Conservation (phyloP, 2,797 vertebrate genomes). For the Etheostoma nigrum region DNA sequence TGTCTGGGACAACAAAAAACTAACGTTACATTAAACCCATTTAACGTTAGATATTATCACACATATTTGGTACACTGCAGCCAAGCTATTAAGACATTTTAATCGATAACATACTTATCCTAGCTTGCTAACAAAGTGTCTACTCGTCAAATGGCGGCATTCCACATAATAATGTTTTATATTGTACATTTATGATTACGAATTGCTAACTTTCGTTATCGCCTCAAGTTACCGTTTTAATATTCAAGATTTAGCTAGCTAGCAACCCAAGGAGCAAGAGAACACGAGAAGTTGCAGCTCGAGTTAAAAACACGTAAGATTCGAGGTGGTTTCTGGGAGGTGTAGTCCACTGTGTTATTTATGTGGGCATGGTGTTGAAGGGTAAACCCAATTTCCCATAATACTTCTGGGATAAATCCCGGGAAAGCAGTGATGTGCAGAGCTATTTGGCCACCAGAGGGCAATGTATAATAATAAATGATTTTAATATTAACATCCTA, state of each 20-base stretch:
- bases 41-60: not conserved
- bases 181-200: not conserved
- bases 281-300: not conserved
- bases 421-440: not conserved
- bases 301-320: not conserved
- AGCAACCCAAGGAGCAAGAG: constrained; percentile 4
- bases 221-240: not conserved
- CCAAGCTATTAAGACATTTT: constrained; percentile 1
- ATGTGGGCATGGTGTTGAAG: accelerated
- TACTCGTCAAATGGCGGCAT: not conserved
- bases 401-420: constrained; percentile 18
- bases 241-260: not conserved
- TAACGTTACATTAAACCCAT: constrained; percentile 3
- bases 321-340: constrained; percentile 66
- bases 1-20: not conserved
- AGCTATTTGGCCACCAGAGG: constrained; percentile 56
- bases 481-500: not conserved
- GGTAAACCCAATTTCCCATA: constrained; percentile 69
- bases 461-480: not conserved
- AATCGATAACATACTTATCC: not conserved
- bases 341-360: constrained; percentile 42
- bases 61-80: constrained; percentile 19
- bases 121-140: constrained; percentile 10
- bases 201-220: not conserved
- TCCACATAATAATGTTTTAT: not conserved